Base-by-base conservation (phyloP, 2,888 invertebrate genomes). In the Erpobdella octoculata region DNA sequence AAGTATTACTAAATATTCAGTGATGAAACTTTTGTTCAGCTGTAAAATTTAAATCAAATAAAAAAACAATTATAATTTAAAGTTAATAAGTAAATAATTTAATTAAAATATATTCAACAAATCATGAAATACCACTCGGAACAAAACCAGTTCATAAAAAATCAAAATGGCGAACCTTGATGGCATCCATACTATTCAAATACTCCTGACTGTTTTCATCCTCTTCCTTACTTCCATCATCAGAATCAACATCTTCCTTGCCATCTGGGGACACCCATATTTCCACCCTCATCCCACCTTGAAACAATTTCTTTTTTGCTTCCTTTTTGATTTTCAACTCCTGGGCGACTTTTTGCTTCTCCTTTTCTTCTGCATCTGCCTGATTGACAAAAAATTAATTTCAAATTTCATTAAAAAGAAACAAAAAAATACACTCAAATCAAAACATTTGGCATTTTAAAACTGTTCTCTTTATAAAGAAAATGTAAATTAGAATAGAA, bases 121-220 rank as follows among this genome's bases (percentile, higher is more conserved):
- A 15, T 53, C 46, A 46, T n/a, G 21, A 21, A 3, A 21, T n/a
- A 53, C 21, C n/a, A 6, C 21, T 3, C 46, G 21, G 3, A 46
- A 5, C 46, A 1, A 5, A 41, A 41, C 9, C 41, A 41, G 18
- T 12, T 18, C 21, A 53, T 15, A n/a, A 5, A 53, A 53, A 53
- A 21, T 53, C 53, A 53, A n/a, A n/a, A n/a, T n/a, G n/a, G n/a
- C n/a, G n/a, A n/a, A n/a, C 53, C 6, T 53, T 28, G 4, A 53
- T 53, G n/a, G 28, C 53, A n/a, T 53, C 53, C 53, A 53, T 53
- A 28, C 53, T 28, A n/a, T 28, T 53, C 53, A 53, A n/a, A 53
- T 25, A 53, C 53, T 53, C 53, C 5, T 21, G 53, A 6, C 21
- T 6, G 53, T 53, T 53, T 53, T 53, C 53, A 8, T 53, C 53